These are phyloP conservation scores for Heteronetta atricapilla DNA, from an alignment of 2,113 vertebrate species.

Conservation along the genomic window DNA sequence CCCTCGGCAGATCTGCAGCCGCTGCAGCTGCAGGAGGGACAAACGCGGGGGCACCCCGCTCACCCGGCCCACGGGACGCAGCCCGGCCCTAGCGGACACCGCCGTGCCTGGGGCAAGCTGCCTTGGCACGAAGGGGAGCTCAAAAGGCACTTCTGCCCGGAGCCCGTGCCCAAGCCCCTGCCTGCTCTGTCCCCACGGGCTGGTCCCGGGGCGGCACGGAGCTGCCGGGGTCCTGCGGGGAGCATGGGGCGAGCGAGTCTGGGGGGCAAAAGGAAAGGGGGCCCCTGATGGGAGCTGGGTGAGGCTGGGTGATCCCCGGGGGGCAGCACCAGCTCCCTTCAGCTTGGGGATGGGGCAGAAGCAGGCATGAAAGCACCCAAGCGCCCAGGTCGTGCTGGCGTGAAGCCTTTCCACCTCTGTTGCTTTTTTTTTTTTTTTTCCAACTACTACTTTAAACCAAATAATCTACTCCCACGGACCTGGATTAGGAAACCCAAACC, in stretches of 20 bases:
- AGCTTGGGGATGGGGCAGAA: not conserved
- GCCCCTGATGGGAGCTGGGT: too few species aligned
- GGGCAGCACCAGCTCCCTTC: not conserved
- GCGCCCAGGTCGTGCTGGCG: not conserved
- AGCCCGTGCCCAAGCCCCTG: too few species aligned
- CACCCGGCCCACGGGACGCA: not conserved
- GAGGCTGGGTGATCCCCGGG: not conserved
- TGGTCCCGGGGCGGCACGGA: not conserved
- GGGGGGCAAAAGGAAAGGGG: not conserved
- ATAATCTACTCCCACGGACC: not conserved
- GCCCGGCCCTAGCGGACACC: not conserved
- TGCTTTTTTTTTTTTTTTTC: not conserved
- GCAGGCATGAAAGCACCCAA: not conserved
- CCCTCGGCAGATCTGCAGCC: not conserved
- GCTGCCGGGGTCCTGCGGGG: not conserved
- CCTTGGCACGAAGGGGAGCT: not conserved
- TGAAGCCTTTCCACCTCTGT: not conserved
- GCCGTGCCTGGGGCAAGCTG: not conserved
- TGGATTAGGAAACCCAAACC: not conserved
- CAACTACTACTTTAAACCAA: not conserved
- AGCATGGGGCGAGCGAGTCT: fast-evolving
- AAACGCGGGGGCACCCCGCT: too few species aligned
- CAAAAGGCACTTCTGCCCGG: not conserved
- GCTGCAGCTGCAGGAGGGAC: not conserved
- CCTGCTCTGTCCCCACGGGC: not conserved